These are phyloP conservation scores for Galeopterus variegatus DNA, from an alignment of 2,113 vertebrate species.

Conservation along the genomic window DNA sequence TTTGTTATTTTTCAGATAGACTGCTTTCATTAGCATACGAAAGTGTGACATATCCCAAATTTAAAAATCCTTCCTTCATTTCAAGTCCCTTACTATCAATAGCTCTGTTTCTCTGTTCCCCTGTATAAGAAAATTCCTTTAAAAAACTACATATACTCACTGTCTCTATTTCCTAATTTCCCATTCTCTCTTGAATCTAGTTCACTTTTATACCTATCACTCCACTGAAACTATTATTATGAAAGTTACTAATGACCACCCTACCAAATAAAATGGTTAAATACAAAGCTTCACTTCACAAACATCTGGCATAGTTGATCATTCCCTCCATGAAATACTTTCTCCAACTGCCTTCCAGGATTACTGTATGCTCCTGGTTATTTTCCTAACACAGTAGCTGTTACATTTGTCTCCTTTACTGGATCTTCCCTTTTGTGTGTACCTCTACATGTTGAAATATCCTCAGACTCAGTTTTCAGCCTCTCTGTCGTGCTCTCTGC, in stretches of 20 bases:
- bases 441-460: neutral
- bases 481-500: neutral
- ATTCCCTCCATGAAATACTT: neutral
- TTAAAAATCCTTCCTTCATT: neutral
- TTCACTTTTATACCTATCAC: neutral
- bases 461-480: neutral
- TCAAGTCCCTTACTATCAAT: neutral
- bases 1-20: neutral
- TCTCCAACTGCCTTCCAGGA: neutral
- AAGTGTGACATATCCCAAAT: neutral
- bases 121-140: neutral
- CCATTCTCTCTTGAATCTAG: neutral
- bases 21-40: neutral
- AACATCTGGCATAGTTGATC: neutral
- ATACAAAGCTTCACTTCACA: neutral
- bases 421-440: neutral
- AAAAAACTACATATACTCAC: neutral
- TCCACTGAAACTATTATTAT: neutral
- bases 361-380: neutral
- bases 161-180: conserved; percentile 22
- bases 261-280: neutral
- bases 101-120: neutral
- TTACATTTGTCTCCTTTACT: neutral
- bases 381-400: neutral
- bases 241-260: neutral